A percentile compares a stretch with the other conserved stretches of the same genome.
Conservation (phyloP, 2,113 vertebrate species). For the Cyrtonyx montezumae region DNA sequence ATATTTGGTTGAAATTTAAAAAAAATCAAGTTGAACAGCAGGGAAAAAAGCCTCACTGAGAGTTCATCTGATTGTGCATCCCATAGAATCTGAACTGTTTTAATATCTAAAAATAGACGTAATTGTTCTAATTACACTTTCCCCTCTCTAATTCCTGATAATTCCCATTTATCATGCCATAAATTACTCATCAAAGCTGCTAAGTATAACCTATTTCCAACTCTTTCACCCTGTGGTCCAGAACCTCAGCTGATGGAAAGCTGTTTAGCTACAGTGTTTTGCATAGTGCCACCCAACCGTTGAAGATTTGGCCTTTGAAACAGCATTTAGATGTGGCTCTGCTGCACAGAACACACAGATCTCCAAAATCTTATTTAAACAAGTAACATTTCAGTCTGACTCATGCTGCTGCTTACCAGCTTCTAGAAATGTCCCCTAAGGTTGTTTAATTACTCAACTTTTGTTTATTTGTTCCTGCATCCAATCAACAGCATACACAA, state of each 20-base stretch:
- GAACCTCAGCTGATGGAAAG: slow-evolving; percentile 33
- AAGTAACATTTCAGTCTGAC: neutral
- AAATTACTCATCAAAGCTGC: slow-evolving; percentile 27
- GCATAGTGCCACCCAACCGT: neutral
- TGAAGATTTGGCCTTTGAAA: neutral
- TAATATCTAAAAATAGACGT: slow-evolving; percentile 39
- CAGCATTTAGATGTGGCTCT: neutral
- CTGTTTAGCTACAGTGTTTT: neutral
- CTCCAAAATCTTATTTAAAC: neutral
- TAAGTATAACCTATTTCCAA: neutral
- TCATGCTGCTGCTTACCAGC: neutral
- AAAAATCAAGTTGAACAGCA: slow-evolving; percentile 24
- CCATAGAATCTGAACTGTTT: slow-evolving; percentile 14
- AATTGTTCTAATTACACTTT: slow-evolving; percentile 43
- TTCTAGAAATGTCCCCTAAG: neutral
- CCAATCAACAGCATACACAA: neutral
- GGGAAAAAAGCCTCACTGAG: neutral
- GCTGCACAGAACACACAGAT: neutral
- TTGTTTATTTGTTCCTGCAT: neutral
- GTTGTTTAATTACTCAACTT: neutral
- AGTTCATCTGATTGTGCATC: slow-evolving; percentile 32
- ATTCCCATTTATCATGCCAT: neutral
- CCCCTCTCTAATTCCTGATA: slow-evolving; percentile 10
- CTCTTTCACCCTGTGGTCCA: slow-evolving; percentile 13
- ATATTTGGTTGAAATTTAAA: neutral